Conservation (phyloP, 2,888 invertebrate species). For the Diploptera punctata region DNA sequence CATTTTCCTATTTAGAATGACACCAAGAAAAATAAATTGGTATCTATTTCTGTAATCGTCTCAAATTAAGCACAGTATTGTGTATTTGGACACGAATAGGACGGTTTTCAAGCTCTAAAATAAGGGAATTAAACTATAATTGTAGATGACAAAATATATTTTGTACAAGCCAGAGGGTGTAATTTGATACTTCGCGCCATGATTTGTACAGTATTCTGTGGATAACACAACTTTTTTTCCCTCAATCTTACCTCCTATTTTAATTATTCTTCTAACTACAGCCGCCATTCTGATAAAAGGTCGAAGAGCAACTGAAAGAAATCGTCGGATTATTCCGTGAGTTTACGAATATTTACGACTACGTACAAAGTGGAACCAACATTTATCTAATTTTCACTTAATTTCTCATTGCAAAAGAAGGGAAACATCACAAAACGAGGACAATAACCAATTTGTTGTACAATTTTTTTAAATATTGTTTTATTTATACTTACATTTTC, state of each 20-base stretch:
- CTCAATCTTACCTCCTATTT: conserved; percentile 67
- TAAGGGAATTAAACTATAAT: too few species aligned
- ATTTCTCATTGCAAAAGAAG: neutral
- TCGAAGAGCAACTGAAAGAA: neutral
- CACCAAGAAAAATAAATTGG: too few species aligned
- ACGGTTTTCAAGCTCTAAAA: too few species aligned
- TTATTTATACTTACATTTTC: neutral
- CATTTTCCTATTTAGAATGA: too few species aligned
- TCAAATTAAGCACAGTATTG: too few species aligned
- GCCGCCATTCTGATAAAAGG: conserved; percentile 59
- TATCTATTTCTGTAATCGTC: too few species aligned
- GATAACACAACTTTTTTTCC: too few species aligned
- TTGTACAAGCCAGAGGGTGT: too few species aligned
- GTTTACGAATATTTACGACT: neutral
- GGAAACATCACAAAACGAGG: neutral
- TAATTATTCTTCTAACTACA: conserved; percentile 63
- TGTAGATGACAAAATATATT: too few species aligned
- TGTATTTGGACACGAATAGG: too few species aligned
- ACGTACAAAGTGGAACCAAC: neutral
- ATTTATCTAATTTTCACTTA: neutral
- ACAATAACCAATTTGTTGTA: neutral
- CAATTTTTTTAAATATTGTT: neutral
- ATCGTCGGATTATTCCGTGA: neutral
- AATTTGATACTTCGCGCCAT: too few species aligned
- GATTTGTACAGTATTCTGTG: too few species aligned